A percentile compares a stretch with the other conserved stretches of the same genome.
Evolutionary conservation across 2,113 vertebrate species (phyloP).

Genomic region (Tyto alba): DNA sequence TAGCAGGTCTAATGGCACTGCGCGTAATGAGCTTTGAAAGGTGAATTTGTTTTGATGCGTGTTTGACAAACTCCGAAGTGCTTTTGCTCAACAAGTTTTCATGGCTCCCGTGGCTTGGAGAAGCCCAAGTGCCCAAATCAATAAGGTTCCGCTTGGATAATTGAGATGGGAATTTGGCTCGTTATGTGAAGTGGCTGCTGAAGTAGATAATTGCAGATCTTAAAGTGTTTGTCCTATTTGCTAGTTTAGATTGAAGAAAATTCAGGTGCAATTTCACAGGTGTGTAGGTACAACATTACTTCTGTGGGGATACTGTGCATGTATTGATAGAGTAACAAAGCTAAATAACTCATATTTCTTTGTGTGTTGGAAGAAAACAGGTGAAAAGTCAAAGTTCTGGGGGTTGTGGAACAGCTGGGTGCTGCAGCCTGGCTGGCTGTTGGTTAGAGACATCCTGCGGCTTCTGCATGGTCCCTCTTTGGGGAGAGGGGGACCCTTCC

Average conservation of each 20-base stretch:
- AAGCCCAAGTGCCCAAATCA: neutral
- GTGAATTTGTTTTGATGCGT: neutral
- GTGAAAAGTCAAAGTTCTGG: rapidly evolving
- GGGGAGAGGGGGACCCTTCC: neutral
- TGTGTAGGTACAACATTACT: neutral
- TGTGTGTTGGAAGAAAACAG: neutral
- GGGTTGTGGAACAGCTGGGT: neutral
- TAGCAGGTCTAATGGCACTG: neutral
- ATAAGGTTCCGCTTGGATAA: neutral
- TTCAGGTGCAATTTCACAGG: neutral
- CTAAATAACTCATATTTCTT: neutral
- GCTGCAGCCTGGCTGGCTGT: neutral
- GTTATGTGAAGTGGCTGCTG: neutral
- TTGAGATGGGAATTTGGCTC: neutral
- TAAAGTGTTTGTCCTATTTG: neutral
- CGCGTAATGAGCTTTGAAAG: neutral
- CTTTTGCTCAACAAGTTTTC: neutral
- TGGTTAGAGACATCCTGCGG: neutral
- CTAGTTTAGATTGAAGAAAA: neutral
- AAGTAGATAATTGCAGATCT: neutral
- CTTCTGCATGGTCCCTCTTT: neutral
- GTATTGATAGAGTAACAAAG: neutral
- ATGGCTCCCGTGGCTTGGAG: neutral
- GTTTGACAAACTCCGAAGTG: neutral
- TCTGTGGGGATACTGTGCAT: neutral